Evolutionary conservation across 2,797 vertebrate species (phyloP).

Genomic region (Mus caroli): DNA sequence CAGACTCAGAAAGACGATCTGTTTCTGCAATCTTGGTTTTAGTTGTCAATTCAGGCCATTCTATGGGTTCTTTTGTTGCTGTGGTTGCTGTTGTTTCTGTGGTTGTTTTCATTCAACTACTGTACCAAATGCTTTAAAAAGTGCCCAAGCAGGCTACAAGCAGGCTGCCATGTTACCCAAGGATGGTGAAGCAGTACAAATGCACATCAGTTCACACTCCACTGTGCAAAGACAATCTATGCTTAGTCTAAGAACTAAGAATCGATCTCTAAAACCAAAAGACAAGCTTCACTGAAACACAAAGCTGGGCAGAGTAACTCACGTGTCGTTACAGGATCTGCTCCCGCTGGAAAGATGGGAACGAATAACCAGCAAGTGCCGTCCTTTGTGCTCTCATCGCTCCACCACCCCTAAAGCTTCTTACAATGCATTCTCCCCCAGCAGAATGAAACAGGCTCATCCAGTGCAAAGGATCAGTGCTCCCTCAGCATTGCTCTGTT

Average conservation of each 20-base stretch:
- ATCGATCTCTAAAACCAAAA: neutral
- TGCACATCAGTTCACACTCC: neutral
- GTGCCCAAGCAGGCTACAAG: neutral
- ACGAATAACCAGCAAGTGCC: neutral
- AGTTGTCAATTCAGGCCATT: neutral
- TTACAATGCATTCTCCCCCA: neutral
- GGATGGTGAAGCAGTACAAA: neutral
- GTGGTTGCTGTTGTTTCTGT: neutral
- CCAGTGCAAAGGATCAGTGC: neutral
- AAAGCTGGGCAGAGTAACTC: neutral
- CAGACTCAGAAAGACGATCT: neutral
- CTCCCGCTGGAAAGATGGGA: neutral
- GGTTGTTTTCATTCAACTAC: neutral
- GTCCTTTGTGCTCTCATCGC: neutral
- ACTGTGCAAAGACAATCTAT: neutral
- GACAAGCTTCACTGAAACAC: neutral
- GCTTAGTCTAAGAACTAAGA: neutral
- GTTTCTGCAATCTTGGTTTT: neutral
- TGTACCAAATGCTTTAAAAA: constrained; percentile 1
- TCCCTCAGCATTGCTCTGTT: neutral
- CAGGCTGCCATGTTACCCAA: neutral
- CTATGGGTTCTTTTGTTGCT: neutral
- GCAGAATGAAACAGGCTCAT: neutral
- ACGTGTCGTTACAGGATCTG: neutral
- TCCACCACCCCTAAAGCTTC: neutral